Base-by-base conservation (phyloP, 1,140 invertebrate genomes). In the Pseudomyrmex cubaensis region DNA sequence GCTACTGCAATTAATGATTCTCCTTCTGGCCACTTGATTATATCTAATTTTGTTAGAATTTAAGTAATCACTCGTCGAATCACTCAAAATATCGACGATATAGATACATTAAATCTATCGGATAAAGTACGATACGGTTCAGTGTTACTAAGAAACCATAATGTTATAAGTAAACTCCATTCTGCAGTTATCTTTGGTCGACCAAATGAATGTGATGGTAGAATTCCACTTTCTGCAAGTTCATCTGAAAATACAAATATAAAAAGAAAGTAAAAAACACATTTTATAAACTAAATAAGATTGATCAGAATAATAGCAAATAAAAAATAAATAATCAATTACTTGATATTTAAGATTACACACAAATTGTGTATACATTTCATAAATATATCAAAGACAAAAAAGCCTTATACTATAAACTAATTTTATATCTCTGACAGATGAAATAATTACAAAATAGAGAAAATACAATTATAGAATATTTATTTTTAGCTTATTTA, bases 11-110 rank as follows among this genome's bases (percentile, higher is more conserved):
- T 66, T 48, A 20, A 20, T 22, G 63, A 66, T 66, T 66, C 13
- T 48, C n/a, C 63, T 66, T 66, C n/a, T 46, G 63, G 63, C 44
- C 44, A 66, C 2, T 46, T 66, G 10, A 66, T 66, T 46, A 66
- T 13, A 35, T 22, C 10, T 25, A 62, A 13, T 25, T 25, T 25
- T 0, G 59, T 62, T 62, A 12, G 20, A 25, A 62, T 22, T 22
- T 22, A 62, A 35, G 1, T 62, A 25, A 62, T 62, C 20, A 25
- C 59, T 62, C 59, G 59, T 0, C 59, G 12, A 13, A 62, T 62
- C 0, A 62, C 12, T 22, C 59, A 22, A 62, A 62, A 62, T 62
- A 62, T 25, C 1, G 59, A 62, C 22, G 22, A 62, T 25, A 62
- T 15, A 2, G 59, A 25, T 62, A 62, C 22, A 13, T 62, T 25